Evolutionary conservation across 2,888 invertebrate species (phyloP), one percentile per base, ranked within the genome.

Genomic region (Neoascia interrupta): DNA sequence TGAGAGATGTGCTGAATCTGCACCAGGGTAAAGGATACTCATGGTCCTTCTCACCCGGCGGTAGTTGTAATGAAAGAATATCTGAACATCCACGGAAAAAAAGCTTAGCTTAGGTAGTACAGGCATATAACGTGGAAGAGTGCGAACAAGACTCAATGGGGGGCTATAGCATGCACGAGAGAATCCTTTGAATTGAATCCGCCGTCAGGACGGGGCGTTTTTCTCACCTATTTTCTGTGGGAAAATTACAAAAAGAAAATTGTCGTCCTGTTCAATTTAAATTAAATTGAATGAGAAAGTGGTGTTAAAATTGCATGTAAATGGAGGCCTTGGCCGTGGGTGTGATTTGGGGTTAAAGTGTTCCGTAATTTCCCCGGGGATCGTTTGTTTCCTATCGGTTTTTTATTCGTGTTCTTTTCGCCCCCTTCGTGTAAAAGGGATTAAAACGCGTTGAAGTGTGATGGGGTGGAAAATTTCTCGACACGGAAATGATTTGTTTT

Each of bases 401-500:
- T n/a, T n/a, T n/a, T 36, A 10, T 11, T n/a, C 13, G 8, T 11
- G 2, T 6, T 8, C n/a, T n/a, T n/a, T n/a, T n/a, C 16, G 18
- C 51, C n/a, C 1, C 13, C 18, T 54, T 37, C 23, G 39, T 11
- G 45, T 11, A 51, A 66, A 70, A 70, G 70, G 76, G 70, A 76
- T 76, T 70, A 70, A 76, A 70, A 70, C 70, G 76, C 64, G 70
- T 39, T 64, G 47, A 66, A 66, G 64, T 58, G 64, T 23, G 76
- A 66, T 66, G 64, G 70, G 45, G 53, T 45, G 53, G 64, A 76
- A 76, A 47, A 60, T 54, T 34, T 64, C 53, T 60, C 60, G 60
- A 47, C 76, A 70, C 70, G 76, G 53, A 76, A 76, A 66, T 76
- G 64, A 76, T 76, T 76, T 76, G 76, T 76, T 64, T 76, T 76